Evolutionary conservation across 2,797 vertebrate genomes (phyloP).

Genomic region (Moxostoma hubbsi): DNA sequence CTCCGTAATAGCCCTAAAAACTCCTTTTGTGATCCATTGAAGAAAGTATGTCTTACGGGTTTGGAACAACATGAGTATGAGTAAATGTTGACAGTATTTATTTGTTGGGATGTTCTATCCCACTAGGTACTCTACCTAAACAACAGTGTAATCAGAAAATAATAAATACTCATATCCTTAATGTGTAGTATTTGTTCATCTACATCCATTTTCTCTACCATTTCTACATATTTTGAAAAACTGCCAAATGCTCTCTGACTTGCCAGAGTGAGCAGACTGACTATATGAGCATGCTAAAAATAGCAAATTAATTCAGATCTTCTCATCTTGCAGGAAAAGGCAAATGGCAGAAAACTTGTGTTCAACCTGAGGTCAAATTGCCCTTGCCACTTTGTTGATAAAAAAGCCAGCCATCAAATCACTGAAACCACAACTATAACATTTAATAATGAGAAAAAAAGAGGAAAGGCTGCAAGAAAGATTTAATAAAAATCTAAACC

Average conservation of each 20-base stretch:
- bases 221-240: neutral
- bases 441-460: conserved; percentile 19
- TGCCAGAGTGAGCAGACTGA: conserved; percentile 12
- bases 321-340: conserved; percentile 37
- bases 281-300: conserved; percentile 50
- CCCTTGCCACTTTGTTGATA: neutral
- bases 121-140: neutral
- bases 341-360: neutral
- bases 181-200: conserved; percentile 26
- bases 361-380: conserved; percentile 15
- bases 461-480: neutral
- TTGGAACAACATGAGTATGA: too few relatives aligned
- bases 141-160: neutral
- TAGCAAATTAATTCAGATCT: conserved; percentile 53
- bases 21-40: too few relatives aligned
- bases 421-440: neutral
- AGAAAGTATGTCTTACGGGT: too few relatives aligned
- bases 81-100: too few relatives aligned
- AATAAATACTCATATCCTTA: conserved; percentile 7
- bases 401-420: neutral
- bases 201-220: neutral
- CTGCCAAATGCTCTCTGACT: conserved; percentile 12
- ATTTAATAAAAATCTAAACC: too few relatives aligned
- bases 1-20: too few relatives aligned
- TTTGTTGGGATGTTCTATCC: too few relatives aligned